phyloP scores from a whole-genome alignment of 2,113 vertebrate genomes.

The Ceratotherium simum region DNA sequence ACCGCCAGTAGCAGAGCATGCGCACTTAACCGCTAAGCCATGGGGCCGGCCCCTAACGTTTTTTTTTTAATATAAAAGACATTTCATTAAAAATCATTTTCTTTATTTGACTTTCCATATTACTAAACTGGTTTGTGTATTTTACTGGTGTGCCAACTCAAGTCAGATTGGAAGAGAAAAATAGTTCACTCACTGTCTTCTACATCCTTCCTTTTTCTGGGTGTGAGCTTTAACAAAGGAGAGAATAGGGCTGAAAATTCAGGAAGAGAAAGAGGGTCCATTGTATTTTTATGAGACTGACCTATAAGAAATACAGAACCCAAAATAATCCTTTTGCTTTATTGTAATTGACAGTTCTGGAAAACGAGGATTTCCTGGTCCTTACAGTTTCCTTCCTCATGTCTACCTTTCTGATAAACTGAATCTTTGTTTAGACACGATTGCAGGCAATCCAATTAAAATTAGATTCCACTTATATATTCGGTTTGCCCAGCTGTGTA shows the following conservation, averaged over 20 bases:
- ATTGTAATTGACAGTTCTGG: conserved; percentile 40
- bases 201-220: background rate
- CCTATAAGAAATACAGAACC: conserved; percentile 18
- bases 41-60: no score
- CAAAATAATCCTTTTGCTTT: conserved; percentile 56
- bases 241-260: background rate
- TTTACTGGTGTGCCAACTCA: background rate
- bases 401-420: conserved; percentile 58
- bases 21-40: no score
- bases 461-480: conserved; percentile 47
- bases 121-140: background rate
- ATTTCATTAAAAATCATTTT: background rate
- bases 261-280: background rate
- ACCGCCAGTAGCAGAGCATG: no score
- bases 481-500: conserved; percentile 33
- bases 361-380: conserved; percentile 45
- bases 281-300: conserved; percentile 56
- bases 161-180: background rate
- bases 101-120: background rate
- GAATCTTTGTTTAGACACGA: conserved; percentile 56
- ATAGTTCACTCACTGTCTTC: background rate
- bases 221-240: background rate
- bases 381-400: background rate
- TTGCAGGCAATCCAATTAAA: conserved; percentile 60
- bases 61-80: background rate